A percentile compares a stretch with the other conserved stretches of the same genome.
phyloP scores from a whole-genome alignment of 2,888 invertebrate species.

The Chelonus formosanus region DNA sequence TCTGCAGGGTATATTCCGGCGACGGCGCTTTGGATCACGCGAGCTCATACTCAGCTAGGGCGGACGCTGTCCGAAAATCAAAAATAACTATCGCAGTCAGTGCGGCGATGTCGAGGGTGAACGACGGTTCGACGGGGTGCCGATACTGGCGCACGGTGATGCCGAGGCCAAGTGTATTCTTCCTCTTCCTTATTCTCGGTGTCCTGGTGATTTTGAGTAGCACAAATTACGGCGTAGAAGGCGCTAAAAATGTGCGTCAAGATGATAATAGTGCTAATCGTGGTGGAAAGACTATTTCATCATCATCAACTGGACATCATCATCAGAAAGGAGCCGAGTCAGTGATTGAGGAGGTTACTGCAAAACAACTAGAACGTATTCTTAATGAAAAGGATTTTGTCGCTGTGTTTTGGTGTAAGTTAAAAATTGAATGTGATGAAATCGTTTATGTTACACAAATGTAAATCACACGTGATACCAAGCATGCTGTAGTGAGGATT shows the following conservation, averaged over 20 bases:
- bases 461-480: slow-evolving; percentile 4
- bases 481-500: background rate
- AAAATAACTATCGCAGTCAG: slow-evolving; percentile 63
- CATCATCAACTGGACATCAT: slow-evolving; percentile 39
- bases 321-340: slow-evolving; percentile 69
- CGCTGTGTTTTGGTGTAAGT: slow-evolving; percentile 97
- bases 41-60: slow-evolving; percentile 28
- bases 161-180: slow-evolving; percentile 38
- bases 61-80: slow-evolving; percentile 54
- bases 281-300: slow-evolving; percentile 50
- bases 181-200: slow-evolving; percentile 43
- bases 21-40: slow-evolving; percentile 30
- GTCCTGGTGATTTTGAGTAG: slow-evolving; percentile 47
- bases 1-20: slow-evolving; percentile 26
- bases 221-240: slow-evolving; percentile 43
- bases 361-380: slow-evolving; percentile 89
- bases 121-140: slow-evolving; percentile 63
- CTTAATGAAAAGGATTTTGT: slow-evolving; percentile 92
- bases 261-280: slow-evolving; percentile 43
- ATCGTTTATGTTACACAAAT: background rate
- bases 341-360: slow-evolving; percentile 92
- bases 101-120: slow-evolving; percentile 66
- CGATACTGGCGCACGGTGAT: slow-evolving; percentile 56
- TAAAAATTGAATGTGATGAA: slow-evolving; percentile 41
- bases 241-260: slow-evolving; percentile 39